Conservation (phyloP, 2,888 invertebrate genomes). For the Stratiomys singularior region DNA sequence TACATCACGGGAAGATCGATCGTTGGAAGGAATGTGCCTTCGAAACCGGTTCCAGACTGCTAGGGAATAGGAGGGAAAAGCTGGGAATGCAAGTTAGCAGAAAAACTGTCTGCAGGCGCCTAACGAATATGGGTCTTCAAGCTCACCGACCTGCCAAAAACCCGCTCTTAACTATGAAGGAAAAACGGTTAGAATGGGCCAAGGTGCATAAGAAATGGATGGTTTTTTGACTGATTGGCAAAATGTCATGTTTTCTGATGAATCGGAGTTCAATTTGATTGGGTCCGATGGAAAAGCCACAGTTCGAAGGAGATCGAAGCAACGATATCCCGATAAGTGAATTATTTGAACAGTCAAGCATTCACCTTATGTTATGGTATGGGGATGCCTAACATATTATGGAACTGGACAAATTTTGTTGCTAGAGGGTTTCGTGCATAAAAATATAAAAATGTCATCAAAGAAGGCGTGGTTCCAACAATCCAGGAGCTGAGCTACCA, state of each 20-base stretch:
- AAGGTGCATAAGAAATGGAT: background rate
- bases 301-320: background rate
- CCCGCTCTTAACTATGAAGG: background rate
- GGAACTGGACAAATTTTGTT: background rate
- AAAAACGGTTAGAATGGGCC: background rate
- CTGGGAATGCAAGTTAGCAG: too few relatives aligned
- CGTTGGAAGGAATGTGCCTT: too few relatives aligned
- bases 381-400: background rate
- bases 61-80: too few relatives aligned
- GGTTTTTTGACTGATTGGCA: background rate
- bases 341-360: background rate
- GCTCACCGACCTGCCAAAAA: background rate
- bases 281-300: background rate
- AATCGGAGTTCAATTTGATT: background rate
- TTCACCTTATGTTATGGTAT: slow-evolving; percentile 12
- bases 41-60: too few relatives aligned
- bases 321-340: background rate
- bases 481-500: background rate
- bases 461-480: background rate
- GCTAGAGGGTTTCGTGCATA: background rate
- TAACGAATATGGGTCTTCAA: background rate
- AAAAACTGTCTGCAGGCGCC: too few relatives aligned
- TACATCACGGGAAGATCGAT: too few relatives aligned
- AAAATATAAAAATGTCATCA: background rate
- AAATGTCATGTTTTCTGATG: background rate